Evolutionary conservation across 2,113 vertebrate species (phyloP).

Genomic region (Triplophysa tibetana): DNA sequence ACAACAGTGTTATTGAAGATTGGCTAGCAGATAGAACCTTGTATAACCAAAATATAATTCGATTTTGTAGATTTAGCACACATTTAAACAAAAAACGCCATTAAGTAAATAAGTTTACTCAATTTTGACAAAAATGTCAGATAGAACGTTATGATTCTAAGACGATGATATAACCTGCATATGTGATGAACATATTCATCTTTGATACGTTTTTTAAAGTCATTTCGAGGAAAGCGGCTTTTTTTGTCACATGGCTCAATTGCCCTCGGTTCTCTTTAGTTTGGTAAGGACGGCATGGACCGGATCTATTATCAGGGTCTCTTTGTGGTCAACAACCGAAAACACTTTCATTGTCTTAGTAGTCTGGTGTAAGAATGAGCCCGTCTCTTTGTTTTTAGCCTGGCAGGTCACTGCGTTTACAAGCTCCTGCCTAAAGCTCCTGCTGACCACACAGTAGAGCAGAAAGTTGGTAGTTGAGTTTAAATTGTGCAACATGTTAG

Average conservation of each 20-base stretch:
- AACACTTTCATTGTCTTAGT: conserved; percentile 68
- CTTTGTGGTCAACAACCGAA: conserved; percentile 56
- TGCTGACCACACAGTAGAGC: conserved; percentile 76
- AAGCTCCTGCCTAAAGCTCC: conserved; percentile 70
- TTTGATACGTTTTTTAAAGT: background rate
- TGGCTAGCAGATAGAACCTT: too few species aligned
- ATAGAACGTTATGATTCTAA: too few species aligned
- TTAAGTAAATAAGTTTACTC: too few species aligned
- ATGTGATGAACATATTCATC: too few species aligned
- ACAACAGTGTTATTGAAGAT: too few species aligned
- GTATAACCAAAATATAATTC: too few species aligned
- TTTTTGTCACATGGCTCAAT: background rate
- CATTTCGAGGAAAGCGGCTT: background rate
- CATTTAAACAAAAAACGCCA: too few species aligned
- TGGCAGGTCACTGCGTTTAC: conserved; percentile 57
- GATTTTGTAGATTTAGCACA: too few species aligned
- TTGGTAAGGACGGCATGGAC: conserved; percentile 61
- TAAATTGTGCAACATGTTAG: conserved; percentile 80
- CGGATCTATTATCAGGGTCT: background rate
- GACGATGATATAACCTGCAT: too few species aligned
- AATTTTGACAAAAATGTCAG: too few species aligned
- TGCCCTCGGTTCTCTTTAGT: conserved; percentile 38
- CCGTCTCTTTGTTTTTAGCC: conserved; percentile 28
- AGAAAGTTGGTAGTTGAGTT: conserved; percentile 79
- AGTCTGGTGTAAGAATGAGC: conserved; percentile 61